Percentiles rank a stretch among this genome's conserved stretches.
Evolutionary conservation across 2,888 invertebrate species (phyloP).

Genomic region (Rutpela maculata): DNA sequence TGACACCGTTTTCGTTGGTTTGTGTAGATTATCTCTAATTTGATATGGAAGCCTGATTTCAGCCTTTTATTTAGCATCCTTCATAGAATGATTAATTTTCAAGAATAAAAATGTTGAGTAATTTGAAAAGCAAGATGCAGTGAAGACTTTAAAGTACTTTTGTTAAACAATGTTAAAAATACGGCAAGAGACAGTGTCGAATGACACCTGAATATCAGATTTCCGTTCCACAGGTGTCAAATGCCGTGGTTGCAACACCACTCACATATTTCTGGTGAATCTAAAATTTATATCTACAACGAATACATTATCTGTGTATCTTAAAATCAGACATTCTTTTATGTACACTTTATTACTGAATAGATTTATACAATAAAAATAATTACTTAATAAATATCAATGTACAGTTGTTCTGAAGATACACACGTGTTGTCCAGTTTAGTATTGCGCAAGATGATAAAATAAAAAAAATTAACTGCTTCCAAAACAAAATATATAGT

Average conservation of each 20-base stretch:
- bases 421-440: not conserved
- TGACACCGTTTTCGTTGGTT: not conserved
- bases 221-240: slow-evolving; percentile 65
- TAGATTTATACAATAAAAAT: not conserved
- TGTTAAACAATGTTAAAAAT: slow-evolving; percentile 60
- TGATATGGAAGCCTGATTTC: slow-evolving; percentile 38
- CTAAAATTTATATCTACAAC: slow-evolving; percentile 19
- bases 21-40: slow-evolving; percentile 14
- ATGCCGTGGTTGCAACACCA: slow-evolving; percentile 55
- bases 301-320: not conserved
- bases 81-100: slow-evolving; percentile 50
- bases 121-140: slow-evolving; percentile 53
- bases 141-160: slow-evolving; percentile 65
- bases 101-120: slow-evolving; percentile 52
- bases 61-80: slow-evolving; percentile 13
- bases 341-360: not conserved
- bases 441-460: too few relatives aligned
- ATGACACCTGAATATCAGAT: slow-evolving; percentile 60
- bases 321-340: slow-evolving; percentile 6
- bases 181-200: slow-evolving; percentile 59
- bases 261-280: slow-evolving; percentile 40
- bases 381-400: slow-evolving; percentile 7
- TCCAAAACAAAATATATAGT: too few relatives aligned
- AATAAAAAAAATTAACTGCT: too few relatives aligned
- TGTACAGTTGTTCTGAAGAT: not conserved